These are phyloP conservation scores for Procambarus virginalis DNA, from an alignment of 1,140 invertebrate species.

Conservation along the genomic window DNA sequence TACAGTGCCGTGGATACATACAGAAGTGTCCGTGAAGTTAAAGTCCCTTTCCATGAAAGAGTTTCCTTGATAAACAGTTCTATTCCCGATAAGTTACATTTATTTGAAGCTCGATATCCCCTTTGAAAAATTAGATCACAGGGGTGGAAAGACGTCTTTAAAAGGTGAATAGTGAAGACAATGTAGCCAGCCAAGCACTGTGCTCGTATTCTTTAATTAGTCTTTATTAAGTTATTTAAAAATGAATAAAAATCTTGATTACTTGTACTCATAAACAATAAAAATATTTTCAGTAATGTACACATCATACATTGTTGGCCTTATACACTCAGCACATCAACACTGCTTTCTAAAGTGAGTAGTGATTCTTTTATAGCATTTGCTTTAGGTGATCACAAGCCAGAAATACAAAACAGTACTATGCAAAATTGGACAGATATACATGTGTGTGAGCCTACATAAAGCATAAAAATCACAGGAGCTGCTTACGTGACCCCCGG, in stretches of 20 bases:
- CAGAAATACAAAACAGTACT: neutral
- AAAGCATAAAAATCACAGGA: neutral
- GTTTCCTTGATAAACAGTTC: constrained; percentile 26
- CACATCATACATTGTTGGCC: constrained; percentile 28
- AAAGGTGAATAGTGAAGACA: constrained; percentile 50
- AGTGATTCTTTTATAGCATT: neutral
- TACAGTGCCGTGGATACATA: neutral
- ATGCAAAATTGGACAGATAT: neutral
- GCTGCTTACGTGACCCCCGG: neutral
- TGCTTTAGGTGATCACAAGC: constrained; percentile 8
- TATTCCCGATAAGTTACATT: constrained; percentile 40
- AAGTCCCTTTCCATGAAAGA: constrained; percentile 8
- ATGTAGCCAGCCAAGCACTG: constrained; percentile 56
- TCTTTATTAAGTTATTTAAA: neutral
- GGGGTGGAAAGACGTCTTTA: constrained; percentile 57
- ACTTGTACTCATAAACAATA: constrained; percentile 15
- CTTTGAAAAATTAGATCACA: constrained; percentile 41
- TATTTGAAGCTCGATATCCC: constrained; percentile 44
- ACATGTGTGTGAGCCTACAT: neutral
- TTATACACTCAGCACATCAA: constrained; percentile 24
- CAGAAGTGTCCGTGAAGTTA: neutral
- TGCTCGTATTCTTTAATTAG: constrained; percentile 43
- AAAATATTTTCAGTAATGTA: constrained; percentile 23
- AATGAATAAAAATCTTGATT: neutral
- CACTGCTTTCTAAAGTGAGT: constrained; percentile 18